A percentile compares a stretch with the other conserved stretches of the same genome.
These are phyloP conservation scores for Lamprologus speciosus DNA, from an alignment of 2,113 vertebrate species.

Conservation along the genomic window DNA sequence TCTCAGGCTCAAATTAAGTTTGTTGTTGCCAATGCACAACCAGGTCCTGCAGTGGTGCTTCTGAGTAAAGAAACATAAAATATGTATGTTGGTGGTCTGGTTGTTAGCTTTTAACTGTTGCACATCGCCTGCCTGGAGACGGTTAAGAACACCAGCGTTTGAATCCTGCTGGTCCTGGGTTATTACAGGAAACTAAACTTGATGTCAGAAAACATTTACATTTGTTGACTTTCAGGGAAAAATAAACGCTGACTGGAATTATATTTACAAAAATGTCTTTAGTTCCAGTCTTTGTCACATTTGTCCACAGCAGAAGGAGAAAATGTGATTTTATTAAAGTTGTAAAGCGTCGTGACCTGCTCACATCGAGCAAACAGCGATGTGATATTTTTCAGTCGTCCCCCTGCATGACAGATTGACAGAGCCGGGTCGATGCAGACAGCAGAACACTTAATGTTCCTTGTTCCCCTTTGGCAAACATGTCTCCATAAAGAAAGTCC, in stretches of 20 bases:
- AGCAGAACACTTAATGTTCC: not conserved
- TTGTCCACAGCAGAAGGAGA: not conserved
- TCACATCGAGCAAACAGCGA: not conserved
- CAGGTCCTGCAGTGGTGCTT: not conserved
- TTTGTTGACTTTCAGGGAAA: not conserved
- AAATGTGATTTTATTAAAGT: not conserved
- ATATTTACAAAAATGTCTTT: not conserved
- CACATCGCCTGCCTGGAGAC: not conserved
- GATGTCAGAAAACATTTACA: not conserved
- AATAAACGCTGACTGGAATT: not conserved
- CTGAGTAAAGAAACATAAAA: not conserved
- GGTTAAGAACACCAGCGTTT: not conserved
- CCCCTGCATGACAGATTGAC: not conserved
- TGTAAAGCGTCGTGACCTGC: not conserved
- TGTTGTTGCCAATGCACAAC: not conserved
- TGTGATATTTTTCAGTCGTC: not conserved
- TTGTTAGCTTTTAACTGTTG: not conserved
- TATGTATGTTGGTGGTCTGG: not conserved
- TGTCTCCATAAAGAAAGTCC: not conserved
- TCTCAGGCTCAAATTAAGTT: not conserved
- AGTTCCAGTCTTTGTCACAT: not conserved
- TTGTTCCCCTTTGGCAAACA: constrained; percentile 3
- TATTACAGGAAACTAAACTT: not conserved
- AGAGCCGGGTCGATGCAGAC: not conserved
- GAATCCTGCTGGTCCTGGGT: not conserved